phyloP scores from a whole-genome alignment of 2,888 invertebrate species.

The Tromatobia lineatoria region DNA sequence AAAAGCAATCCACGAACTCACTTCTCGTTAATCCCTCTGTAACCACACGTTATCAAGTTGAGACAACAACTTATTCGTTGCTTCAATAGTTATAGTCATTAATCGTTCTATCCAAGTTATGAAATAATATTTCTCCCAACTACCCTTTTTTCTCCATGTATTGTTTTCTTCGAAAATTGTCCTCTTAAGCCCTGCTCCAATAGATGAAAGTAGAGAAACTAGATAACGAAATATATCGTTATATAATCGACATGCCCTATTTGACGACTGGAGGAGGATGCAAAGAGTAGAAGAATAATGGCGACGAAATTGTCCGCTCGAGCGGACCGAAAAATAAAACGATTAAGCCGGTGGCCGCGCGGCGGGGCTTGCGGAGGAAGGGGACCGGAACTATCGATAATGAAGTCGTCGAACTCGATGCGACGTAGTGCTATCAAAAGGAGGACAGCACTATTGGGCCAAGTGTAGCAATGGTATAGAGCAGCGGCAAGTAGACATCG shows the following conservation, averaged over 20 bases:
- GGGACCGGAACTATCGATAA: constrained; percentile 59
- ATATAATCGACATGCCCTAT: constrained; percentile 51
- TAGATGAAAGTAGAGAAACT: not conserved
- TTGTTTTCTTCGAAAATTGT: too few relatives aligned
- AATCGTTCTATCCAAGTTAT: too few relatives aligned
- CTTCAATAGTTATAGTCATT: too few relatives aligned
- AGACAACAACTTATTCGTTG: too few relatives aligned
- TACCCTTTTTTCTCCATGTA: too few relatives aligned
- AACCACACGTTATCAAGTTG: too few relatives aligned
- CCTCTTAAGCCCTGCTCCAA: not conserved
- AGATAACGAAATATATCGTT: not conserved
- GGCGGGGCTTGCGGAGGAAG: constrained; percentile 29
- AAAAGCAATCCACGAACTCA: too few relatives aligned
- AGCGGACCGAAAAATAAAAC: constrained; percentile 61
- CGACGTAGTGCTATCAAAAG: constrained; percentile 47
- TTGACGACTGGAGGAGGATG: constrained; percentile 31
- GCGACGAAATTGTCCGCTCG: constrained; percentile 57
- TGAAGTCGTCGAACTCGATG: constrained; percentile 65
- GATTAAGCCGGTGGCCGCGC: constrained; percentile 40
- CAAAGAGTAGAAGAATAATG: constrained; percentile 39
- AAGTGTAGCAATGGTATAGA: constrained; percentile 37
- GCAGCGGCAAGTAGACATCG: constrained; percentile 25
- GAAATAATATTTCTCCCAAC: too few relatives aligned
- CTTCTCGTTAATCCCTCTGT: too few relatives aligned
- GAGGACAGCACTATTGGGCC: constrained; percentile 54